Evolutionary conservation across 2,797 vertebrate species (phyloP).

Genomic region (Lepus oiostolus): DNA sequence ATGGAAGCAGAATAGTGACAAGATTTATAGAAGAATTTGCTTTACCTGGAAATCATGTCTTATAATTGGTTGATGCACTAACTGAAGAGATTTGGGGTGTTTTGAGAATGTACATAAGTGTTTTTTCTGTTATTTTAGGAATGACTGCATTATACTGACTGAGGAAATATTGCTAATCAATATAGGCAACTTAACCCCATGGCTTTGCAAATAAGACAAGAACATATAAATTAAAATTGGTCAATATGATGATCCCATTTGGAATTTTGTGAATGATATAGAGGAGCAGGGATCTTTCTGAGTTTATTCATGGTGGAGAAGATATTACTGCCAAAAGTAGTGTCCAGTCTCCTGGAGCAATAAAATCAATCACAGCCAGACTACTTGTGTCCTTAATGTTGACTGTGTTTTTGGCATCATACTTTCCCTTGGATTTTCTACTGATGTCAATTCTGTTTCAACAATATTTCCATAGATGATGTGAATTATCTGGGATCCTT

Average conservation of each 20-base stretch:
- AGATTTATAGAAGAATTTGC: background rate
- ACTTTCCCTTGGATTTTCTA: background rate
- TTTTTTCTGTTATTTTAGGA: background rate
- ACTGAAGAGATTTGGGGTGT: background rate
- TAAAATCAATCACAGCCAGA: background rate
- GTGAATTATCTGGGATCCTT: background rate
- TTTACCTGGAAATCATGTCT: background rate
- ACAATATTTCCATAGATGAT: background rate
- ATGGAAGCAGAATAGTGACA: background rate
- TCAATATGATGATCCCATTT: background rate
- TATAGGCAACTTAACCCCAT: background rate
- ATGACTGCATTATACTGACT: background rate
- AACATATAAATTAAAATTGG: background rate
- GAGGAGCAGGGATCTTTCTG: background rate
- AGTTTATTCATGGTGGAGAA: background rate
- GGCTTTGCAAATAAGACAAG: background rate
- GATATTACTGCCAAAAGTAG: background rate
- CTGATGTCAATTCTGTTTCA: background rate
- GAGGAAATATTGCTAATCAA: background rate
- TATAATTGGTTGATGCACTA: background rate
- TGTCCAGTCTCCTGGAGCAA: background rate
- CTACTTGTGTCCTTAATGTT: background rate
- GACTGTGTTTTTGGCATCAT: background rate
- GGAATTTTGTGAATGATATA: background rate
- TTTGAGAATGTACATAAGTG: background rate